A percentile compares a stretch with the other conserved stretches of the same genome.
These are phyloP conservation scores for Zaprionus vittiger DNA, from an alignment of 1,140 invertebrate genomes.

Conservation along the genomic window DNA sequence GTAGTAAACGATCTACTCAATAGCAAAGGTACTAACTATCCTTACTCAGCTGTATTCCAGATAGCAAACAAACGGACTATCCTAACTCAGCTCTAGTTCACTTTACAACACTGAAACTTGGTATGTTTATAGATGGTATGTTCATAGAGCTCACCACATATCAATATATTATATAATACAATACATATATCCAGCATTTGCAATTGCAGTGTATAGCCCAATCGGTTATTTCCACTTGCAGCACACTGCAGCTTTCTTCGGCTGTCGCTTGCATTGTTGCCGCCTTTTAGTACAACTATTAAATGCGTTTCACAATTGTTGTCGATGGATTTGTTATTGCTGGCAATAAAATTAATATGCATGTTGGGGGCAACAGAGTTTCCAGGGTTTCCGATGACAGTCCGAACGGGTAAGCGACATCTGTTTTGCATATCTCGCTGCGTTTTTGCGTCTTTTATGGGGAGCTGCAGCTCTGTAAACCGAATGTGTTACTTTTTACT, in stretches of 20 bases:
- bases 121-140: background rate
- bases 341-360: constrained; percentile 78
- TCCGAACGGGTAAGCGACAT: constrained; percentile 53
- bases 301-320: constrained; percentile 73
- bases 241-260: constrained; percentile 1
- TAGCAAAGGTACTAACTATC: no score
- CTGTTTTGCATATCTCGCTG: constrained; percentile 68
- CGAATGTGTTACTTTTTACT: constrained; percentile 58
- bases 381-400: constrained; percentile 57
- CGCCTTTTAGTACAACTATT: constrained; percentile 67
- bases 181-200: background rate
- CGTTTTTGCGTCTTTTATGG: constrained; percentile 49
- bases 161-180: no score
- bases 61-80: background rate
- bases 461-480: constrained; percentile 43
- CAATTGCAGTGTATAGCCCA: background rate
- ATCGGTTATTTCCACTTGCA: constrained; percentile 1
- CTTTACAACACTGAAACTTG: background rate
- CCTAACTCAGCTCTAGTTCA: background rate
- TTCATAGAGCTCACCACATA: no score
- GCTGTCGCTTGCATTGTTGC: constrained; percentile 40
- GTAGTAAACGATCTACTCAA: no score
- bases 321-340: constrained; percentile 79
- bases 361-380: constrained; percentile 65
- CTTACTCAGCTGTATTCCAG: no score